Base-by-base conservation (phyloP, 2,113 vertebrate genomes). In the Gallinago media region DNA sequence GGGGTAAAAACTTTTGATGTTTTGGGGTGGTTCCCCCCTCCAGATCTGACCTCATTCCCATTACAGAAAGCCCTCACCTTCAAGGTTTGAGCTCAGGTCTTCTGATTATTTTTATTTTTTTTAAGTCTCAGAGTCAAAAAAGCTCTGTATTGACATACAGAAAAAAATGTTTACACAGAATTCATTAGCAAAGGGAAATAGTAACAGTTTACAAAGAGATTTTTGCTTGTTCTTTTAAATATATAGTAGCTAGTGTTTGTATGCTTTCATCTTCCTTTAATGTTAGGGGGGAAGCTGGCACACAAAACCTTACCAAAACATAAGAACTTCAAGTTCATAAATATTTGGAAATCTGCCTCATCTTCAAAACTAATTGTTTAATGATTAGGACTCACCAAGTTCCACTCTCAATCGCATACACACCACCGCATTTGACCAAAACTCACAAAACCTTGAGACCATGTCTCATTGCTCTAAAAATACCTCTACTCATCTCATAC, bases 181-280 rank as follows among this genome's bases (percentile, higher is more conserved):
- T 50, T 74, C 27, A 67, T 71, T 74, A 74, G 55, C 40, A 84
- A 90, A 76, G 36, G 15, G 11, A 83, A 94, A 50, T 2, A 49
- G 16, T 42, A 92, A 92, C 59, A 93, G 76, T 94, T 94, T 92
- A 95, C 61, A 91, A 26, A 89, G 15, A 62, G 21, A 44, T 70
- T 80, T 88, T 90, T 89, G 44, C 54, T 91, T 71, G 38, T 83
- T 74, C 67, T 87, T 65, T 85, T 70, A 78, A 94, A 84, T 61
- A 75, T 8, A 72, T 46, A 92, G 73, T 74, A 81, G 76, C 65
- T 87, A 56, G 65, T 54, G 72, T 79, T 78, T 67, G 34, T 56
- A 87, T 58, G 65, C 94, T 94, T 96, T 97, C n/a, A 94, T 96
- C 92, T 70, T 88, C 59, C 65, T 55, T 76, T 75, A 80, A 76